A percentile compares a stretch with the other conserved stretches of the same genome.
phyloP scores from a whole-genome alignment of 2,888 invertebrate species.

The Patella depressa region DNA sequence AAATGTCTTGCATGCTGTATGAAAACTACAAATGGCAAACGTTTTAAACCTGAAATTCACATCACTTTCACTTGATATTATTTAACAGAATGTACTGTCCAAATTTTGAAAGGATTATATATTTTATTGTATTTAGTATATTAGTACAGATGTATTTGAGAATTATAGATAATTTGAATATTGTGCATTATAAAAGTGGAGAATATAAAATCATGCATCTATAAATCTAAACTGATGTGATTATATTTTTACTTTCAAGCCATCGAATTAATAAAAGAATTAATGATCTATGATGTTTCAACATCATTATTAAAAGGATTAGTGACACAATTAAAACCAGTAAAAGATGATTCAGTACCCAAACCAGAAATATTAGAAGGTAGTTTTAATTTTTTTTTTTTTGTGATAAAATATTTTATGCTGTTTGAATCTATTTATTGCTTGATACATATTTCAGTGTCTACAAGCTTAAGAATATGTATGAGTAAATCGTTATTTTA shows the following conservation, averaged over 20 bases:
- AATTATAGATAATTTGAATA: too few species aligned
- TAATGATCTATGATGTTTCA: slow-evolving; percentile 69
- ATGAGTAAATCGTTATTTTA: too few species aligned
- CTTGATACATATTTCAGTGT: not conserved
- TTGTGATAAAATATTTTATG: not conserved
- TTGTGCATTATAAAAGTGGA: too few species aligned
- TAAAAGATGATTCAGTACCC: slow-evolving; percentile 62
- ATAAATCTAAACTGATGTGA: too few species aligned
- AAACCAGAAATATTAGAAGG: slow-evolving; percentile 62
- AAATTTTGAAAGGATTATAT: not conserved
- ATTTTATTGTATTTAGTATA: not conserved
- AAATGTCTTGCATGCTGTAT: not conserved
- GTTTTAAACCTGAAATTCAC: not conserved
- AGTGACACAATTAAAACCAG: slow-evolving; percentile 62
- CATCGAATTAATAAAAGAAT: slow-evolving; percentile 68
- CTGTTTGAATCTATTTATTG: too few species aligned
- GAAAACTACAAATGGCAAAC: not conserved
- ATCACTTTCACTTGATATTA: not conserved
- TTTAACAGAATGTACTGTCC: too few species aligned
- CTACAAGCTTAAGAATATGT: not conserved
- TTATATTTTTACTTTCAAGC: slow-evolving; percentile 51
- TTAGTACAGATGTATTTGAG: too few species aligned
- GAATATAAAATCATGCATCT: too few species aligned
- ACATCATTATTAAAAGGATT: slow-evolving; percentile 61
- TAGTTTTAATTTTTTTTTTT: slow-evolving; percentile 26